Evolutionary conservation across 2,797 vertebrate species (phyloP).

Genomic region (Merluccius polli): DNA sequence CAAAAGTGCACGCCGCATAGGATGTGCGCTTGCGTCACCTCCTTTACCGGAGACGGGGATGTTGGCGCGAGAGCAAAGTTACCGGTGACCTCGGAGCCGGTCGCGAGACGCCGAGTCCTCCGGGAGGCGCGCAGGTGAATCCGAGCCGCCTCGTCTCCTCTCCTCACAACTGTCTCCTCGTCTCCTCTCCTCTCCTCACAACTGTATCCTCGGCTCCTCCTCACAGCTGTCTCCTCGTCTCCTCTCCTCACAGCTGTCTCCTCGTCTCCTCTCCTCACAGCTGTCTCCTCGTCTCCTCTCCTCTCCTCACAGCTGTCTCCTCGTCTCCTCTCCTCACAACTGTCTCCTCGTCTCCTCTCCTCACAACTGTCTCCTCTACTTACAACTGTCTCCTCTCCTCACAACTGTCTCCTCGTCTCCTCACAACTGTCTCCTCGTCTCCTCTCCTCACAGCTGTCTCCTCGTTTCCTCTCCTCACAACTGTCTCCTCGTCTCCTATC

Average conservation of each 20-base stretch:
- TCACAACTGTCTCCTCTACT: no score
- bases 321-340: no score
- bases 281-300: background rate
- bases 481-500: no score
- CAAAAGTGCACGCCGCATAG: slow-evolving; percentile 26
- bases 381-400: no score
- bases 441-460: background rate
- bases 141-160: no score
- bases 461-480: background rate
- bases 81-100: slow-evolving; percentile 14
- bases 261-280: no score
- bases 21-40: slow-evolving; percentile 72
- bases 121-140: background rate
- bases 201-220: no score
- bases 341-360: background rate
- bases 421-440: background rate
- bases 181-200: background rate
- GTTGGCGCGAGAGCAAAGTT: slow-evolving; percentile 28
- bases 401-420: background rate
- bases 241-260: background rate
- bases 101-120: background rate
- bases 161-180: background rate
- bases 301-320: no score
- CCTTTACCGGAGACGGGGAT: slow-evolving; percentile 42
- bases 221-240: background rate